Evolutionary conservation across 1,140 invertebrate genomes (phyloP).

Genomic region (Microplitis demolitor): DNA sequence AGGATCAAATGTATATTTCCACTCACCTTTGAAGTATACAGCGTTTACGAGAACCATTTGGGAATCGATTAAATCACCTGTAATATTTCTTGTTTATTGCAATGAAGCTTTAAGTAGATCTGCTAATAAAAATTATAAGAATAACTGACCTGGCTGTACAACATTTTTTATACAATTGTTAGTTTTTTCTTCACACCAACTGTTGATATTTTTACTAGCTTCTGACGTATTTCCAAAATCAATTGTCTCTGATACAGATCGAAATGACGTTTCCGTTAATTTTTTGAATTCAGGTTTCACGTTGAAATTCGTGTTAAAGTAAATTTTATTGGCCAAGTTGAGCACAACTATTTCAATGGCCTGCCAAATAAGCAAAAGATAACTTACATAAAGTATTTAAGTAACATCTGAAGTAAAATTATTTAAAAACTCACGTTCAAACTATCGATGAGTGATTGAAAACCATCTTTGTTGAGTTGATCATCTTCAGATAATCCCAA

Average conservation of each 20-base stretch:
- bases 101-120: neutral
- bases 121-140: neutral
- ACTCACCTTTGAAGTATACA: constrained; percentile 75
- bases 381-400: too few species aligned
- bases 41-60: constrained; percentile 69
- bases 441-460: neutral
- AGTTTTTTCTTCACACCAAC: constrained; percentile 76
- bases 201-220: constrained; percentile 67
- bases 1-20: constrained; percentile 66
- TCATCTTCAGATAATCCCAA: constrained; percentile 2
- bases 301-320: constrained; percentile 52
- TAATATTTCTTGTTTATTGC: neutral
- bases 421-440: constrained; percentile 12
- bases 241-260: constrained; percentile 61
- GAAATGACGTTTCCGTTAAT: constrained; percentile 47
- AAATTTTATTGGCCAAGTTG: constrained; percentile 41
- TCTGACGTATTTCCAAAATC: constrained; percentile 60
- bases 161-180: constrained; percentile 74
- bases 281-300: constrained; percentile 20
- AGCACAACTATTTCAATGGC: constrained; percentile 32
- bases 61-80: constrained; percentile 42
- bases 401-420: too few species aligned
- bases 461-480: neutral
- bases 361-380: constrained; percentile 14
- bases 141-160: constrained; percentile 55